Conservation (phyloP, 2,113 vertebrate species). For the Nettapus auritus region DNA sequence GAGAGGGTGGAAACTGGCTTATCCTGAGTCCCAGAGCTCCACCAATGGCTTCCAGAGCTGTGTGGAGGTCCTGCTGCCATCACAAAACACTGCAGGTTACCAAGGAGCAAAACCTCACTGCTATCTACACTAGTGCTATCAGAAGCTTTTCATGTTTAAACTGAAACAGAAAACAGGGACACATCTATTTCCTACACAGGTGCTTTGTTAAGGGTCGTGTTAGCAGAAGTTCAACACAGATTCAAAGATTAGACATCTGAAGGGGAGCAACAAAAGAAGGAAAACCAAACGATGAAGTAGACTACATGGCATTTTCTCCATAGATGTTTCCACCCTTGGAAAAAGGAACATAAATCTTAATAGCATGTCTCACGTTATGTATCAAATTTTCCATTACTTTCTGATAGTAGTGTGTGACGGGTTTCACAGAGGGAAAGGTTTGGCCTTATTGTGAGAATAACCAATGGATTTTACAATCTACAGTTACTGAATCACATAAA, state of each 20-base stretch:
- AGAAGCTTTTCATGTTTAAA: neutral
- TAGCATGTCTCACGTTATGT: neutral
- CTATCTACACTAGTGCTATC: neutral
- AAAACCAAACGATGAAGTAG: constrained; percentile 8
- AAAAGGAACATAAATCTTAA: neutral
- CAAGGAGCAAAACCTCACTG: constrained; percentile 6
- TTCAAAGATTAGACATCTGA: neutral
- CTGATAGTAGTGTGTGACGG: neutral
- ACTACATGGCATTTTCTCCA: neutral
- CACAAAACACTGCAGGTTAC: constrained; percentile 9
- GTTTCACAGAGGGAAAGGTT: neutral
- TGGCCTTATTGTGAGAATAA: neutral
- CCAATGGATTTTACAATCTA: neutral
- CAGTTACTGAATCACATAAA: neutral
- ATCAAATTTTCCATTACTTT: constrained; percentile 10
- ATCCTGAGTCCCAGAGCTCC: neutral
- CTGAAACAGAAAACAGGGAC: neutral
- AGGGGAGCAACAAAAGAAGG: neutral
- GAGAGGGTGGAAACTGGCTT: neutral
- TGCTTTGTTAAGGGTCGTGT: neutral
- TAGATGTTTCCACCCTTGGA: neutral
- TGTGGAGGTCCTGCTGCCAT: neutral
- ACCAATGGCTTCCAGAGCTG: neutral
- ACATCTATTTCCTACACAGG: constrained; percentile 1
- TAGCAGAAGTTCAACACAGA: neutral